Evolutionary conservation across 2,888 invertebrate species (phyloP), one percentile per base, ranked within the genome.

Genomic region (Amblyjoppa fuscipennis): DNA sequence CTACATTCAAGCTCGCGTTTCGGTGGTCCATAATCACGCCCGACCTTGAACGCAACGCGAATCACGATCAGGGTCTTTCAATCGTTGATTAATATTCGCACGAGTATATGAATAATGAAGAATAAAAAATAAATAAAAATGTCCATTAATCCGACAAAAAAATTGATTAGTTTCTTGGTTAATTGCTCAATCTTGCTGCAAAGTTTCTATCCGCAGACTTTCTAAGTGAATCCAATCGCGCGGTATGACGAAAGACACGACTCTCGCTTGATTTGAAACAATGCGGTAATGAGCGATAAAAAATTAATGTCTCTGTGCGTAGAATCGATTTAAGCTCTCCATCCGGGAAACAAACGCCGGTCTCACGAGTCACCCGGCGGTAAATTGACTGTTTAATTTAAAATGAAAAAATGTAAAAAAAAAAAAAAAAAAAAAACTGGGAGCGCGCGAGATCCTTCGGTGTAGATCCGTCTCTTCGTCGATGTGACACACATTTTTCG

Each of bases 401-500:
- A 41, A 49, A 34, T 53, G 7, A 53, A 53, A 7, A 53, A 53
- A 51, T 4, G 20, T 20, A 51, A 51, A 53, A 20, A 20, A 20
- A 20, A 20, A 20, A 20, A 20, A 20, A 20, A 20, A 2, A 11
- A 56, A n/a, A 56, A 9, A 20, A 56, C 11, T 56, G 20, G 56
- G 56, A 9, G 61, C 61, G 25, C 3, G 28, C 61, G 41, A 49
- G 41, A 49, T 69, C 13, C 31, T 34, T 61, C 34, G 31, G 53
- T 3, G 38, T 25, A 49, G 49, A 73, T 78, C 34, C 53, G 53
- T 73, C 25, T 68, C 41, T 45, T 61, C 68, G 69, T 51, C 64
- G 75, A 79, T 79, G 79, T 61, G 83, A 79, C 83, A 79, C 75
- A 83, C 79, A 74, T 83, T 70, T 69, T 34, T 69, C 73, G 49